Base-by-base conservation (phyloP, 2,113 vertebrate genomes). In the Puntigrus tetrazona region DNA sequence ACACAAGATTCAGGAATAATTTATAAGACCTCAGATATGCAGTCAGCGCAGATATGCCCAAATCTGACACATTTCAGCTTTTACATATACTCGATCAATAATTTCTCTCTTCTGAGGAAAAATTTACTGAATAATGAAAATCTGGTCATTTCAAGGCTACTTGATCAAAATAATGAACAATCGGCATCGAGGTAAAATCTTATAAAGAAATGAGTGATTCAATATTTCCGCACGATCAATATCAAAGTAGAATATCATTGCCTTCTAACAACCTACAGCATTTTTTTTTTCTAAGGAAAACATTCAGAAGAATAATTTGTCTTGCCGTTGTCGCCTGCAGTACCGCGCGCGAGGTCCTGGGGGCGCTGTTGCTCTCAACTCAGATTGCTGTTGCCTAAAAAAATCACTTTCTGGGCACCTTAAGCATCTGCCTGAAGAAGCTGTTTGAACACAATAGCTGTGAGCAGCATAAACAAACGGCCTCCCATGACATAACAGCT, bases 291-390 rank as follows among this genome's bases (percentile, higher is more conserved):
- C 16, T 3, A 50, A 50, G 41, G 16, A 27, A 45, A 75, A 27
- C 27, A 45, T 47, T 18, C 16, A 18, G 73, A 75, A 50, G 16
- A 16, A 10, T 50, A 1, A 5, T 75, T 50, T 18, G n/a, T 50
- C 45, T 31, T 47, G 65, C 34, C 38, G 72, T 47, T 27, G 45
- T 70, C 59, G 61, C 7, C 72, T 88, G 82, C 63, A 89, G 76
- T 89, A 83, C 75, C 85, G 52, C 34, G 63, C 84, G 27, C 70
- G 88, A 92, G 61, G 84, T 89, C 91, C 88, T 92, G 94, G 86
- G 91, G 94, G 94, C 94, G 90, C 93, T 95, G 92, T 93, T 88
- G 90, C 82, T 90, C 86, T 91, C 92, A n/a, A 84, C 67, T 87
- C 55, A 83, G 50, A 72, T 65, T 38, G 31, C 20, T 59, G 57